Evolutionary conservation across 2,113 vertebrate species (phyloP).

Genomic region (Sinocyclocheilus anophthalmus): DNA sequence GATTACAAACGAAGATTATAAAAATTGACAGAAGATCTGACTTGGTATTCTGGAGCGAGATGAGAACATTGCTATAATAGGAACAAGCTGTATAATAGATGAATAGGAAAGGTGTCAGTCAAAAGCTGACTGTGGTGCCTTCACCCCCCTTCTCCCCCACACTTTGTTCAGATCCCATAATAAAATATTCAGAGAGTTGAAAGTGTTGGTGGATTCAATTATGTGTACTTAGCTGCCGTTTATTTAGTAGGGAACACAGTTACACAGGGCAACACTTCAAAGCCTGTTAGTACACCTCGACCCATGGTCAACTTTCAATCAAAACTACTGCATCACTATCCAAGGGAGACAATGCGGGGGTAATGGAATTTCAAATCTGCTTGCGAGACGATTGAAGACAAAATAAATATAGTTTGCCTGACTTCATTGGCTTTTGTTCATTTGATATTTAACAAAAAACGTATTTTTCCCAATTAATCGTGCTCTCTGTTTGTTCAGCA

Average conservation of each 20-base stretch:
- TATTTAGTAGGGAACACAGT: slow-evolving; percentile 52
- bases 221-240: slow-evolving; percentile 54
- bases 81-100: slow-evolving; percentile 55
- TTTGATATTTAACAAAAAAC: background rate
- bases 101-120: slow-evolving; percentile 52
- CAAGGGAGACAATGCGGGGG: slow-evolving; percentile 14
- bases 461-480: background rate
- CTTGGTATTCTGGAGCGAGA: slow-evolving; percentile 23
- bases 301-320: slow-evolving; percentile 46
- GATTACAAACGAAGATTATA: slow-evolving; percentile 29
- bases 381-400: background rate
- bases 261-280: slow-evolving; percentile 44
- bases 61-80: background rate
- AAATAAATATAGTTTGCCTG: background rate
- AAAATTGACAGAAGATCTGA: slow-evolving; percentile 8
- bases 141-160: background rate
- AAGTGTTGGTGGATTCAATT: slow-evolving; percentile 55
- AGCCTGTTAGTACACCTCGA: slow-evolving; percentile 41
- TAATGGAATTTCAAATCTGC: slow-evolving; percentile 42
- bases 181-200: slow-evolving; percentile 54
- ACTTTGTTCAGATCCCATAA: slow-evolving; percentile 29
- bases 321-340: slow-evolving; percentile 9
- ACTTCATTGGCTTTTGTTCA: slow-evolving; percentile 8
- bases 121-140: slow-evolving; percentile 13
- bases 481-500: background rate